Conservation (phyloP, 2,888 invertebrate genomes). For the Dasysyrphus tricinctus region DNA sequence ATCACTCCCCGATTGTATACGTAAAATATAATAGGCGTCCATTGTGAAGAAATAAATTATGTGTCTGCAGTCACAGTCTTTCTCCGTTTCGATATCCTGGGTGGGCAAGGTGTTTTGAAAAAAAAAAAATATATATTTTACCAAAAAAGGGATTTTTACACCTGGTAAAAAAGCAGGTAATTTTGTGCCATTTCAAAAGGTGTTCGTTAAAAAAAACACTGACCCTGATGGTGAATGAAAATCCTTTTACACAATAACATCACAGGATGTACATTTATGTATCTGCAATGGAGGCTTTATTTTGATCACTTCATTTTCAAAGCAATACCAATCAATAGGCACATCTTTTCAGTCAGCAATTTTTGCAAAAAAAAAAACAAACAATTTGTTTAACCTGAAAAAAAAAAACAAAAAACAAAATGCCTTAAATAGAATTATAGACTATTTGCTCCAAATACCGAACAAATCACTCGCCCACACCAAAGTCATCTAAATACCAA, state of each 20-base stretch:
- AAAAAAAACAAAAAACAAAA: conserved; percentile 6
- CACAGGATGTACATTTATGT: background rate
- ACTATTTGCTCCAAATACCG: conserved; percentile 62
- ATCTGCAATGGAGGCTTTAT: background rate
- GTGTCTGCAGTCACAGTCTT: background rate
- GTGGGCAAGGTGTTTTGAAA: conserved; percentile 45
- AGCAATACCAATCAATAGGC: no score
- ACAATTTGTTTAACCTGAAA: background rate
- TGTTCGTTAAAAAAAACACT: background rate
- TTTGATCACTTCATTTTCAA: conserved; percentile 26
- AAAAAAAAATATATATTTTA: conserved; percentile 1
- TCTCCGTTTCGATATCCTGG: conserved; percentile 31
- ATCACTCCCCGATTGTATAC: conserved; percentile 28
- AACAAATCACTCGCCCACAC: conserved; percentile 39
- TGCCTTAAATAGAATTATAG: conserved; percentile 8
- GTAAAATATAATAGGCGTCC: background rate
- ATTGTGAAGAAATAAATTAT: conserved; percentile 39
- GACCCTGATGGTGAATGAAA: background rate
- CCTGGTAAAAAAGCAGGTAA: conserved; percentile 15
- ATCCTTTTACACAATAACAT: conserved; percentile 2
- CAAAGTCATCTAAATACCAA: conserved; percentile 23
- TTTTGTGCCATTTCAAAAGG: background rate
- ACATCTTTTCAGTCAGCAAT: no score
- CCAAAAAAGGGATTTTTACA: conserved; percentile 22
- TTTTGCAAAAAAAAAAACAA: conserved; percentile 8